Percentiles rank a stretch among this genome's conserved stretches.
Evolutionary conservation across 2,888 invertebrate species (phyloP).

Genomic region (Panopea generosa): DNA sequence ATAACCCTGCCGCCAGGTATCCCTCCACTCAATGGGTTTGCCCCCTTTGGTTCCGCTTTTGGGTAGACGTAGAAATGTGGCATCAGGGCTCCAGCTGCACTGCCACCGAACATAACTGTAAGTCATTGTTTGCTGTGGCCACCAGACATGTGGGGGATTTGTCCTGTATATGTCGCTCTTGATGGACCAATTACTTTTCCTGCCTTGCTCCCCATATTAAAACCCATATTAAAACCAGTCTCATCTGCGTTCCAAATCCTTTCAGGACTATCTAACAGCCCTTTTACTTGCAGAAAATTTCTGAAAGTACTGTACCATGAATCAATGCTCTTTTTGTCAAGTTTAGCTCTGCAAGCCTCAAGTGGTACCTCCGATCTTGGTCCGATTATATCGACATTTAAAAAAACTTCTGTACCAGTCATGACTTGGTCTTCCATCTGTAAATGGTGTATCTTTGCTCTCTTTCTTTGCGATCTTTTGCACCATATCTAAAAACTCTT

Average conservation of each 20-base stretch:
- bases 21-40: slow-evolving; percentile 40
- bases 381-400: slow-evolving; percentile 18
- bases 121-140: slow-evolving; percentile 33
- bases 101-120: slow-evolving; percentile 46
- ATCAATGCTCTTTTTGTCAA: slow-evolving; percentile 6
- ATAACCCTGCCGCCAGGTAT: neutral
- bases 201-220: slow-evolving; percentile 10
- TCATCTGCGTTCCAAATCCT: slow-evolving; percentile 14
- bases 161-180: neutral
- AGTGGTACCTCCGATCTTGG: slow-evolving; percentile 3
- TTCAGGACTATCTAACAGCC: neutral
- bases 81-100: slow-evolving; percentile 5
- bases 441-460: neutral
- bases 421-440: neutral
- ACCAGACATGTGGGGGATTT: slow-evolving; percentile 41
- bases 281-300: neutral
- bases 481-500: slow-evolving; percentile 40
- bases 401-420: slow-evolving; percentile 33
- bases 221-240: slow-evolving; percentile 5
- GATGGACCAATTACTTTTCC: neutral
- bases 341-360: slow-evolving; percentile 18
- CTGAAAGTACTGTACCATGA: neutral
- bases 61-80: neutral
- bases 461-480: slow-evolving; percentile 19
- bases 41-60: neutral